Evolutionary conservation across 30 jellyfish, hydroid and myxozoan genomes (phyloP), one percentile per base, ranked within the genome.

Genomic region (Catostylus mosaicus): DNA sequence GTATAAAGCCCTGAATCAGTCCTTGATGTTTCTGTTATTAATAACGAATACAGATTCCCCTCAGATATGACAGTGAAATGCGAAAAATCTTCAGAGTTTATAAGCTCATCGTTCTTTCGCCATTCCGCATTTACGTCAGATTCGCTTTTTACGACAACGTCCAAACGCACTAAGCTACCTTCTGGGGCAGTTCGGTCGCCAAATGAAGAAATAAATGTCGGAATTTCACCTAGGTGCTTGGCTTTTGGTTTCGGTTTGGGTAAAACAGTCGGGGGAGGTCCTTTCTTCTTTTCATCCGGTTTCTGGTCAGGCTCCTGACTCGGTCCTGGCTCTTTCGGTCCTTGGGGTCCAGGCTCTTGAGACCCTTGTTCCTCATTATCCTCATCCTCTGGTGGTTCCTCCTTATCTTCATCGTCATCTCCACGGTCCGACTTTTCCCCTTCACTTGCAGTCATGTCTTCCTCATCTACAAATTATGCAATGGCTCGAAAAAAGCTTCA

Each of bases 101-200:
- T 68, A 51, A 48, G 40, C 24, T 86, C 93, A 35, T 86, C 93
- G 26, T 68, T 74, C 43, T 47, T 65, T 20, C 71, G 67, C 98
- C 98, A 93, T 62, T 86, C 90, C 27, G 85, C 93, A 14, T 26
- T 71, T 30, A 70, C 71, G 38, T 52, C 87, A 18, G 90, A 47
- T 12, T 52, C 91, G 63, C 84, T 57, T 29, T 62, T 75, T 20
- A 87, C 57, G 1, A 67, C 68, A 29, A 62, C 84, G 75, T 93
- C 98, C 80, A 93, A 40, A 1, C 97, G 95, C 24, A 74, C 97
- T 4, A 86, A 52, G 62, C 86, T 76, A 9, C 98, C 97, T 86
- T 93, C 96, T 23, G 32, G 54, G 43, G 77, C 97, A 16, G 87
- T 82, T 30, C 84, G 86, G 78, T 73, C 78, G 14, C 77, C 76